phyloP scores from a whole-genome alignment of 2,888 invertebrate species.

The Physocephala rufipes region DNA sequence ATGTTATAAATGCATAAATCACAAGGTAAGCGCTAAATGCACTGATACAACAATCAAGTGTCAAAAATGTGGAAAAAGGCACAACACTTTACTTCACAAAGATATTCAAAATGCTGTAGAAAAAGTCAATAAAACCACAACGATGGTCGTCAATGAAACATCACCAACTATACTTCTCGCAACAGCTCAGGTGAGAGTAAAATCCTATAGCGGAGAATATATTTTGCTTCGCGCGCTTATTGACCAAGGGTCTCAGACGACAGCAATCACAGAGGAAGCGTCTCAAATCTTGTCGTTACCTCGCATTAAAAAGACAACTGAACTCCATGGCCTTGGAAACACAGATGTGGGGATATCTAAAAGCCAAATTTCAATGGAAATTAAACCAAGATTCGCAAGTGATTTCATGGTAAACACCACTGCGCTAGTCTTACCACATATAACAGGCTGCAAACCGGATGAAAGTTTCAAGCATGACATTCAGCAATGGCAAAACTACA shows the following conservation, averaged over 20 bases:
- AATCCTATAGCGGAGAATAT: slow-evolving; percentile 17
- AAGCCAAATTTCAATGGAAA: slow-evolving; percentile 19
- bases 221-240: slow-evolving; percentile 22
- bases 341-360: slow-evolving; percentile 27
- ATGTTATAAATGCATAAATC: neutral
- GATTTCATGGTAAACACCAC: slow-evolving; percentile 15
- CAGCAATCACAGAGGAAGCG: slow-evolving; percentile 31
- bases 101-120: neutral
- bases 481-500: slow-evolving; percentile 8
- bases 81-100: slow-evolving; percentile 11
- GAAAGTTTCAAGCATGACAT: neutral
- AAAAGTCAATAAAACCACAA: neutral
- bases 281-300: slow-evolving; percentile 17
- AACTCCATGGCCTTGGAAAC: slow-evolving; percentile 24
- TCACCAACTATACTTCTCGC: slow-evolving; percentile 8
- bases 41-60: neutral
- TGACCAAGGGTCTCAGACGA: slow-evolving; percentile 28
- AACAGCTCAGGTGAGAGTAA: neutral
- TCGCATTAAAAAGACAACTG: slow-evolving; percentile 19
- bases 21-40: slow-evolving; percentile 4
- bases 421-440: neutral
- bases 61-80: slow-evolving; percentile 12
- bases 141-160: neutral
- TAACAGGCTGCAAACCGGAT: slow-evolving; percentile 6
- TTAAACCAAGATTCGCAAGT: slow-evolving; percentile 29